Conservation (phyloP, 1,140 invertebrate species). For the Tigriopus japonicus region DNA sequence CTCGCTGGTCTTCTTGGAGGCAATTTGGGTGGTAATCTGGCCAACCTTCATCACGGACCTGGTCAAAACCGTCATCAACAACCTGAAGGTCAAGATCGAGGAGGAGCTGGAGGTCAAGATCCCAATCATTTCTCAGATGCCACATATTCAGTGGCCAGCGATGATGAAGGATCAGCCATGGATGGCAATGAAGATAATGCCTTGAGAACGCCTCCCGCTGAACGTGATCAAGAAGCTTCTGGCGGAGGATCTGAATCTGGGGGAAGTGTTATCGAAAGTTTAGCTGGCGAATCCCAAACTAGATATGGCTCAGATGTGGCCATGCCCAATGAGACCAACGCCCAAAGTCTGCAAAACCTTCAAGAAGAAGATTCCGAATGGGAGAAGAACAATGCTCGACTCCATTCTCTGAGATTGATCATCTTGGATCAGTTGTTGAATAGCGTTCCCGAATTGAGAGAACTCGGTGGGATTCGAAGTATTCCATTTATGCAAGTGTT, state of each 20-base stretch:
- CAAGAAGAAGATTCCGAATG: slow-evolving; percentile 26
- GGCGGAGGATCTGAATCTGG: slow-evolving; percentile 4
- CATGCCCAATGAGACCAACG: background rate
- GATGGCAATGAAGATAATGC: slow-evolving; percentile 51
- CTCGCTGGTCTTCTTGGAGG: slow-evolving; percentile 18
- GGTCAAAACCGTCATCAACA: slow-evolving; percentile 8
- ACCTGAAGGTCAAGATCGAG: slow-evolving; percentile 10
- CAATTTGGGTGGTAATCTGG: no score
- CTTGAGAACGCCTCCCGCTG: slow-evolving; percentile 38
- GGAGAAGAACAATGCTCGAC: slow-evolving; percentile 22
- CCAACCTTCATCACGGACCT: background rate
- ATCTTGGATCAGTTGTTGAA: slow-evolving; percentile 42
- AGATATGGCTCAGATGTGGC: background rate
- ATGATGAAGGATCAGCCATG: slow-evolving; percentile 84
- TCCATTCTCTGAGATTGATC: slow-evolving; percentile 44
- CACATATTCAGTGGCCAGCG: slow-evolving; percentile 59
- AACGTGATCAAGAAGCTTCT: background rate
- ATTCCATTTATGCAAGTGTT: slow-evolving; percentile 80
- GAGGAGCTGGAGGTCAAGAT: slow-evolving; percentile 21
- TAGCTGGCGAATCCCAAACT: slow-evolving; percentile 56
- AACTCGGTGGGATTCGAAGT: slow-evolving; percentile 51
- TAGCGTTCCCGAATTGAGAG: slow-evolving; percentile 38
- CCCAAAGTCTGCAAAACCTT: slow-evolving; percentile 16
- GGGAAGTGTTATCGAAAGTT: background rate
- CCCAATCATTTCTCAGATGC: slow-evolving; percentile 50